These are phyloP conservation scores for Pseudochaenichthys georgianus DNA, from an alignment of 2,797 vertebrate genomes.

Conservation along the genomic window DNA sequence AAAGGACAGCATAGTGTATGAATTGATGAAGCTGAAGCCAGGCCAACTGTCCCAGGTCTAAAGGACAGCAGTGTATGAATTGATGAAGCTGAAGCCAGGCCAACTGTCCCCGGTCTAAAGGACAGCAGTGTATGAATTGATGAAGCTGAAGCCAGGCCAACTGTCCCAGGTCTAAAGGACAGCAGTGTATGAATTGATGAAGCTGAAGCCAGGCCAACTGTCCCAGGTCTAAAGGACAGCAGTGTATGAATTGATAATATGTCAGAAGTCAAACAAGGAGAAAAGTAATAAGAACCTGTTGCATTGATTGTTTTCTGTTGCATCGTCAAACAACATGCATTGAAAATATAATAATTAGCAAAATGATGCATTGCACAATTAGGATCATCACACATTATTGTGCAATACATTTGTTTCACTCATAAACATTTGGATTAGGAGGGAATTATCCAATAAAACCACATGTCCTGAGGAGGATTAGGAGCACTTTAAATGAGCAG, in stretches of 20 bases:
- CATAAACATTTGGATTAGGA: constrained; percentile 18
- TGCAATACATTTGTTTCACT: background rate
- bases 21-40: background rate
- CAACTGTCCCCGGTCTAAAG: too few relatives aligned
- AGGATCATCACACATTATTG: background rate
- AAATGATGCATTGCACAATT: background rate
- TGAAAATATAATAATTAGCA: background rate
- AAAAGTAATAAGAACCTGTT: background rate
- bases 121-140: background rate
- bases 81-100: background rate
- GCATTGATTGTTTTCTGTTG: background rate
- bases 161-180: too few relatives aligned
- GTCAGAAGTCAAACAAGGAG: background rate
- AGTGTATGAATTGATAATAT: background rate
- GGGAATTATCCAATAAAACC: constrained; percentile 11
- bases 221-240: background rate
- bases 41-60: too few relatives aligned
- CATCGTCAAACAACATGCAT: background rate
- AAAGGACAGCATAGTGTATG: too few relatives aligned
- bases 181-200: background rate
- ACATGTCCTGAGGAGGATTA: constrained; percentile 61
- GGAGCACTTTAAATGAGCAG: constrained; percentile 45
- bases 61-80: too few relatives aligned
- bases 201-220: background rate
- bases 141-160: background rate